Conservation (phyloP, 2,888 invertebrate species). For the Tinea trinotella region DNA sequence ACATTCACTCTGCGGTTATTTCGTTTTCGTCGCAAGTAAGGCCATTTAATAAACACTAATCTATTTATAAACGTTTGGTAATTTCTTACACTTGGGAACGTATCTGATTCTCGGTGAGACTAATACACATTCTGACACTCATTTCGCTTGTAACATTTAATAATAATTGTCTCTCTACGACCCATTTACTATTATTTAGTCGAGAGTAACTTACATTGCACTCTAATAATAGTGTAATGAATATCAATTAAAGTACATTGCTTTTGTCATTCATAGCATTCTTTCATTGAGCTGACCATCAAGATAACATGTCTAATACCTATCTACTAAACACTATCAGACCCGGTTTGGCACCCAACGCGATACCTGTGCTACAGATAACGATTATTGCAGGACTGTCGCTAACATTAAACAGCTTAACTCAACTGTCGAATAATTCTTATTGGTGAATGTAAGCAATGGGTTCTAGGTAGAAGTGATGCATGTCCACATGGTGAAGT, state of each 20-base stretch:
- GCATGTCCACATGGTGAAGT: constrained; percentile 62
- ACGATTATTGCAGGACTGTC: background rate
- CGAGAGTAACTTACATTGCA: constrained; percentile 49
- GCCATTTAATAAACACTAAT: constrained; percentile 72
- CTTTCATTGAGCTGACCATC: constrained; percentile 48
- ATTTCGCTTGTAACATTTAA: constrained; percentile 57
- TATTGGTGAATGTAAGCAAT: constrained; percentile 68
- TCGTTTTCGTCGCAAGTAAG: constrained; percentile 72
- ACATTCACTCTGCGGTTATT: constrained; percentile 71
- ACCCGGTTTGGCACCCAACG: constrained; percentile 21
- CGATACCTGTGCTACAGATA: constrained; percentile 1
- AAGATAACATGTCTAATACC: constrained; percentile 58
- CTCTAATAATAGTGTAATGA: constrained; percentile 69
- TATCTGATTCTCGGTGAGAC: constrained; percentile 64
- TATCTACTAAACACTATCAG: constrained; percentile 65
- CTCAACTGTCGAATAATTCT: constrained; percentile 33
- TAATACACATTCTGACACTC: constrained; percentile 52
- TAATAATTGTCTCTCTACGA: constrained; percentile 31
- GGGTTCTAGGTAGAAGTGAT: constrained; percentile 72
- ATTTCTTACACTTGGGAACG: constrained; percentile 68
- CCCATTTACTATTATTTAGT: constrained; percentile 35
- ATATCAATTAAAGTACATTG: constrained; percentile 71
- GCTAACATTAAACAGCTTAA: constrained; percentile 14
- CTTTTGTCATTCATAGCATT: constrained; percentile 70
- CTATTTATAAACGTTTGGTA: constrained; percentile 73